These are phyloP conservation scores for Cynocephalus volans DNA, from an alignment of 2,113 vertebrate genomes.

Conservation along the genomic window DNA sequence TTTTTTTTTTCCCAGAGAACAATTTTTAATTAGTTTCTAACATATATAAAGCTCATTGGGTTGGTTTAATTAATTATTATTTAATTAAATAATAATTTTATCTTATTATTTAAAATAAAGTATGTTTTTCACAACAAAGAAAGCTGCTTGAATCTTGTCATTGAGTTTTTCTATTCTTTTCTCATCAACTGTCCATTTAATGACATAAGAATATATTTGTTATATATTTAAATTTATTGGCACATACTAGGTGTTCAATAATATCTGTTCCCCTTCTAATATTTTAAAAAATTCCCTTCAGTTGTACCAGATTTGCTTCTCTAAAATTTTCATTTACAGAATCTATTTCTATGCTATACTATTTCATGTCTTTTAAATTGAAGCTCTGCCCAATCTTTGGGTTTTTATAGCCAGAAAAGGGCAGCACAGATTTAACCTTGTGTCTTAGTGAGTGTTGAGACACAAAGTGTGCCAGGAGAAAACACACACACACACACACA, in stretches of 20 bases:
- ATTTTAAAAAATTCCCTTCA: conserved; percentile 1
- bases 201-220: background rate
- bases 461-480: conserved; percentile 30
- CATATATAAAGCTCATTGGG: background rate
- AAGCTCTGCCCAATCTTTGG: background rate
- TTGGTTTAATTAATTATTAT: no score
- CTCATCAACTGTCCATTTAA: background rate
- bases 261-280: conserved; percentile 2
- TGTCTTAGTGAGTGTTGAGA: conserved; percentile 39
- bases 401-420: conserved; percentile 55
- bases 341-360: background rate
- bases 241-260: background rate
- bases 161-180: background rate
- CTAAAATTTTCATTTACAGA: background rate
- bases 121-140: background rate
- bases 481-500: background rate
- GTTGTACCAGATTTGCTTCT: conserved; percentile 38
- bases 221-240: background rate
- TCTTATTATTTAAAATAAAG: conserved; percentile 38
- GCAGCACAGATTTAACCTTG: conserved; percentile 44
- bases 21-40: background rate
- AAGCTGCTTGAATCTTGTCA: background rate
- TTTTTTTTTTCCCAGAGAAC: background rate
- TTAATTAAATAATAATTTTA: background rate
- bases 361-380: conserved; percentile 13